Base-by-base conservation (phyloP, 2,797 vertebrate genomes). In the Pseudomugil gertrudae region DNA sequence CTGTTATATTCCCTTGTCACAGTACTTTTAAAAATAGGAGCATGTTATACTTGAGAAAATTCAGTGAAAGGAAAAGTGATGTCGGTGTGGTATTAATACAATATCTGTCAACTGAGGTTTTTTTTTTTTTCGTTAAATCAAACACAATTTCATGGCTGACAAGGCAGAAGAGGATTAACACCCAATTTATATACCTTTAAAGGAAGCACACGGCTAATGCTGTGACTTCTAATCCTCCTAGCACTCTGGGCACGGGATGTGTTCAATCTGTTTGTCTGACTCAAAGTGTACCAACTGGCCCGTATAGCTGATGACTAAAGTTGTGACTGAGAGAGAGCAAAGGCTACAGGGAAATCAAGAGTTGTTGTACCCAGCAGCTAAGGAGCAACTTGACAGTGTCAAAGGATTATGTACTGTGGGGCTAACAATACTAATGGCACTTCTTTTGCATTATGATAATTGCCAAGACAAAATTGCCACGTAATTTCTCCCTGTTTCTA, bases 401-500 rank as follows among this genome's bases (percentile, higher is more conserved):
- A 91, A 83, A 90, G 90, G 89, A 89, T 86, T 84, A 81, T 87
- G 84, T 90, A 84, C 88, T 88, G 85, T 84, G 80, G 80, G 83
- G 87, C 79, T 89, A 90, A 92, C 90, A 92, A 88, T 91, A 89
- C 87, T 92, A 92, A 90, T 92, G 92, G 87, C 79, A 91, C 93
- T 91, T 93, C 88, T 93, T 93, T 92, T 90, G 88, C 92, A 94
- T 94, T 94, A 93, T 92, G 89, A 93, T 94, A 94, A 94, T 94
- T 93, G 90, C 92, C 89, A 92, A 91, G 89, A 90, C 90, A 92
- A 93, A 94, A 94, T 92, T 93, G 89, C 86, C 90, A 92, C 89
- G 89, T 91, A 90, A 92, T 94, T 94, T 93, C 80, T 89, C 89
- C 92, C 87, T 80, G 88, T 92, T 92, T 93, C 90, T 94, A 94